Base-by-base conservation (phyloP, 1,140 invertebrate species). In the Drosophila suzukii region DNA sequence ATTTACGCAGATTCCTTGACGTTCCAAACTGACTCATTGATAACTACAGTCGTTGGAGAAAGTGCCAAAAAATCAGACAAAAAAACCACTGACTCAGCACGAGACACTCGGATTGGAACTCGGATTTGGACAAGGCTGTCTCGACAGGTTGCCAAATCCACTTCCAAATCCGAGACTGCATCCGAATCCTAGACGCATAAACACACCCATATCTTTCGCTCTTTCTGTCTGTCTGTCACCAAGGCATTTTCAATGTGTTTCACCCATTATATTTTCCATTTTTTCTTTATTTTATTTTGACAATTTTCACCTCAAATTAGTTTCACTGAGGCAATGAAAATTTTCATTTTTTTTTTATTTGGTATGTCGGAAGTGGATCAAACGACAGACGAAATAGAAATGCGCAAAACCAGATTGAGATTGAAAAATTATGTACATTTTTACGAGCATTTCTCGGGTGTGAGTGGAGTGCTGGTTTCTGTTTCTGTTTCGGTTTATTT, bases 341-440 rank as follows among this genome's bases (percentile, higher is more conserved):
- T 82, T 82, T 81, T 77, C 60, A 66, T 50, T 61, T 57, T 44
- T 36, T 20, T 30, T 66, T 67, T 12, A 11, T 61, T 67, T 44
- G 72, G 50, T 47, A 27, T 47, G 75, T 74, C 80, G 78, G 81
- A 84, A 84, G 81, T 84, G 56, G 81, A 81, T 85, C 81, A 84
- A 85, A 85, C 43, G 58, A 62, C 70, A 50, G 72, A 59, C 51
- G 58, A 63, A 71, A 63, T 76, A 75, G 54, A 68, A 76, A 68
- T 68, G 55, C 50, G 51, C 75, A 68, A 76, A 39, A 44, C 62
- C 75, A 78, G 60, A 58, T 66, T 78, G 43, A 68, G 61, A 80
- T 84, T 73, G 63, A 62, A 81, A 84, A 85, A 77, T 85, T 84
- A 85, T 84, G 78, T 70, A 66, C 73, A 85, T 85, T 85, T 85